A percentile compares a stretch with the other conserved stretches of the same genome.
Evolutionary conservation across 1,140 invertebrate species (phyloP).

Genomic region (Scaptomyza hsui): DNA sequence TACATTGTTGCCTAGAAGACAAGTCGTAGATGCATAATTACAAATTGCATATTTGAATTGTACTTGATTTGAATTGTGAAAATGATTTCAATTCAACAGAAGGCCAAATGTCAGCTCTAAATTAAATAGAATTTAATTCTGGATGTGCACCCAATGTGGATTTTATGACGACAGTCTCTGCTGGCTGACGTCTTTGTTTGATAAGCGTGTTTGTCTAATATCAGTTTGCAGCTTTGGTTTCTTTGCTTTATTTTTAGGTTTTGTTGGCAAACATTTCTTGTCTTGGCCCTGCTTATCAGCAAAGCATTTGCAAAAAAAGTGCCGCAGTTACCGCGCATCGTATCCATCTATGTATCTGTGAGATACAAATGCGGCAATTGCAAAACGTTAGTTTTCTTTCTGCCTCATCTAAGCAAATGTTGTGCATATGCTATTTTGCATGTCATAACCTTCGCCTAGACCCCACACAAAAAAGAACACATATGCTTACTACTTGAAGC

Average conservation of each 20-base stretch:
- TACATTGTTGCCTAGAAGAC: conserved; percentile 8
- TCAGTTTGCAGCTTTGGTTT: background rate
- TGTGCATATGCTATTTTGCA: conserved; percentile 51
- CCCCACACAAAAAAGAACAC: conserved; percentile 42
- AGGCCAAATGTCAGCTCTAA: conserved; percentile 43
- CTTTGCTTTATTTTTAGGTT: conserved; percentile 12
- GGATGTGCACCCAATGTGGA: conserved; percentile 1
- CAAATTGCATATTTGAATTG: conserved; percentile 64
- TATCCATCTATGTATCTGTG: conserved; percentile 28
- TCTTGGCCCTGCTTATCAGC: conserved; percentile 55
- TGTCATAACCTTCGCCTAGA: conserved; percentile 81
- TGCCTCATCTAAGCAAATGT: conserved; percentile 42
- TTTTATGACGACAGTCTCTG: conserved; percentile 27
- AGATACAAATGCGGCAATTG: conserved; percentile 74
- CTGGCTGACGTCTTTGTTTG: conserved; percentile 33
- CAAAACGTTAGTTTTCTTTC: conserved; percentile 4
- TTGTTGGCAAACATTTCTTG: conserved; percentile 55
- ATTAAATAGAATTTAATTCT: conserved; percentile 67
- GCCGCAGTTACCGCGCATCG: conserved; percentile 44
- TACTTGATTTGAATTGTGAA: conserved; percentile 31
- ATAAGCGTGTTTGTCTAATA: conserved; percentile 50
- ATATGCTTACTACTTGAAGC: conserved; percentile 21
- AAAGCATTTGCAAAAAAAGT: conserved; percentile 52
- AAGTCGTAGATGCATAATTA: conserved; percentile 54
- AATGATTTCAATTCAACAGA: conserved; percentile 22